phyloP scores from a whole-genome alignment of 2,888 invertebrate genomes.

The Blera fallax region DNA sequence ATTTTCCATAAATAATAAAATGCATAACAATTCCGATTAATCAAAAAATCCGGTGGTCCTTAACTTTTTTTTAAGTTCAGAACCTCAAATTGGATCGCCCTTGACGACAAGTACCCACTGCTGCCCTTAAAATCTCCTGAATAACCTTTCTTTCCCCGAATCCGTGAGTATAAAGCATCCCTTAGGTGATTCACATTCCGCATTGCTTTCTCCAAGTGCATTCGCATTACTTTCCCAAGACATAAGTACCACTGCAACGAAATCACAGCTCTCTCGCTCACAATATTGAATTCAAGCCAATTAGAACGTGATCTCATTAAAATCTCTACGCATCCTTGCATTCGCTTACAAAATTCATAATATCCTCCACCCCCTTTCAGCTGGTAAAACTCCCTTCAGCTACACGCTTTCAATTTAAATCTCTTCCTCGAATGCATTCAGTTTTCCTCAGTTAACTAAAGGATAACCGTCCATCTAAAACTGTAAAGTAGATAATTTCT shows the following conservation, averaged over 20 bases:
- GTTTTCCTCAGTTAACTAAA: background rate
- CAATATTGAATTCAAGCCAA: slow-evolving; percentile 3
- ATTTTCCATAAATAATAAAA: too few relatives aligned
- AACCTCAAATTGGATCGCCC: too few relatives aligned
- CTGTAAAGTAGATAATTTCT: slow-evolving; percentile 18
- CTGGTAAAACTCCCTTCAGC: background rate
- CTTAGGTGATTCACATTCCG: background rate
- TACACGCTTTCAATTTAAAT: background rate
- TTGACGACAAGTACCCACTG: too few relatives aligned
- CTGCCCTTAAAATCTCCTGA: too few relatives aligned
- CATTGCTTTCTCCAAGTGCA: background rate
- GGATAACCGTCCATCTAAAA: background rate
- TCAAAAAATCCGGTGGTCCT: too few relatives aligned
- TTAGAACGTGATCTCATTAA: slow-evolving; percentile 40
- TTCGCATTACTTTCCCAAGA: background rate
- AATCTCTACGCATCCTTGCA: slow-evolving; percentile 42
- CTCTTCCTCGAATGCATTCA: background rate
- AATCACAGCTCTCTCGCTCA: background rate
- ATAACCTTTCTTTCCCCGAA: too few relatives aligned
- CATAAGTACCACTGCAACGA: background rate
- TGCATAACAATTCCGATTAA: too few relatives aligned
- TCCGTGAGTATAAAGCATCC: too few relatives aligned
- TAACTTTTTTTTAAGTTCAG: too few relatives aligned
- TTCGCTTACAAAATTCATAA: background rate
- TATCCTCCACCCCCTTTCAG: background rate